Conservation (phyloP, 2,888 invertebrate genomes). For the Julus scandinavius region DNA sequence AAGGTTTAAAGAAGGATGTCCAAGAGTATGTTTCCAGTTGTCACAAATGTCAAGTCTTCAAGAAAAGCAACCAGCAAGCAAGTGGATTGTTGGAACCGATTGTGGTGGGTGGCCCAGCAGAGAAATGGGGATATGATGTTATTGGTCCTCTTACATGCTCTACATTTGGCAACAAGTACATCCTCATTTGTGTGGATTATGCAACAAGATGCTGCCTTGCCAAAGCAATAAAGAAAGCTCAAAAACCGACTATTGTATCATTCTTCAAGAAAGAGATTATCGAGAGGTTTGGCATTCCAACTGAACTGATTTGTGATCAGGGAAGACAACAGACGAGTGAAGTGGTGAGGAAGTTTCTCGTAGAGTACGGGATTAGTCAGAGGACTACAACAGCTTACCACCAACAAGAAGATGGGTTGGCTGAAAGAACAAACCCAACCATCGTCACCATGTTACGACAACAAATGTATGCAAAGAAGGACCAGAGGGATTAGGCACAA, state of each 20-base stretch:
- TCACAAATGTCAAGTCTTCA: background rate
- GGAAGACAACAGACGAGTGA: background rate
- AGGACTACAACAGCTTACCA: background rate
- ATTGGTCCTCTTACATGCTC: background rate
- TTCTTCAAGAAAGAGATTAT: background rate
- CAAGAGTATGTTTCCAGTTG: background rate
- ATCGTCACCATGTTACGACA: background rate
- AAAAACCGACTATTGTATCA: background rate
- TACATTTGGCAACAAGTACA: background rate
- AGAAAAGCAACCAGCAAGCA: background rate
- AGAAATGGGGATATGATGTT: background rate
- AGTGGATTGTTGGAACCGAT: background rate
- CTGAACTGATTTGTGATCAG: background rate
- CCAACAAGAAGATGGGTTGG: background rate
- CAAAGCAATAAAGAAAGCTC: background rate
- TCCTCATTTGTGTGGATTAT: background rate
- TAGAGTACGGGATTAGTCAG: background rate
- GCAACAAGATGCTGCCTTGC: background rate
- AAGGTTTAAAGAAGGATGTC: background rate
- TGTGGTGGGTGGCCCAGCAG: background rate
- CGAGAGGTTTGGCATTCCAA: background rate
- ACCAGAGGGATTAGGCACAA: background rate
- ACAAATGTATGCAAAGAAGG: background rate
- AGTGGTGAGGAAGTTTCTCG: background rate
- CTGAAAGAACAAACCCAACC: background rate